Percentiles rank a stretch among this genome's conserved stretches.
Evolutionary conservation across 2,888 invertebrate species (phyloP).

Genomic region (Dynastes tityus): DNA sequence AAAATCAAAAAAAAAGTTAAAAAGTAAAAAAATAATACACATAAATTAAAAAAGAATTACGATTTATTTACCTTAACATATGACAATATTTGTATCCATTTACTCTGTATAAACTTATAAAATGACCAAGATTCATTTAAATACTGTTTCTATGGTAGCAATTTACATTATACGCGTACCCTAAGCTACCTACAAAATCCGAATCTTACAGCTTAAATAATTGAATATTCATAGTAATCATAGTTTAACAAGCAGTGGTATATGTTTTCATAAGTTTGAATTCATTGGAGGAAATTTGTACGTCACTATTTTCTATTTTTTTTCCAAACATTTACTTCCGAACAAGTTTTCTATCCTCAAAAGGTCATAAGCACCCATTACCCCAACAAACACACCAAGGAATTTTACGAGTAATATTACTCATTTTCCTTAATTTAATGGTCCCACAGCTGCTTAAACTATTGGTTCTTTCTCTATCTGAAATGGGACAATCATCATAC

Average conservation of each 20-base stretch:
- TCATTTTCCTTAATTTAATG: slow-evolving; percentile 76
- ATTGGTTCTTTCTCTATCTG: slow-evolving; percentile 79
- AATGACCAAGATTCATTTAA: slow-evolving; percentile 12
- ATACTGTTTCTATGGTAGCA: slow-evolving; percentile 21
- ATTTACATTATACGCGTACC: neutral
- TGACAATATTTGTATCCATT: slow-evolving; percentile 1
- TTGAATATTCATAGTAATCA: too few species aligned
- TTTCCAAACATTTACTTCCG: neutral
- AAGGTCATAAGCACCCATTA: slow-evolving; percentile 80
- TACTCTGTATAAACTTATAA: slow-evolving; percentile 29
- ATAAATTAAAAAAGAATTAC: neutral
- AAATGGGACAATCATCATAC: slow-evolving; percentile 68
- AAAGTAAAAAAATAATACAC: neutral
- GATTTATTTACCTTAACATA: neutral
- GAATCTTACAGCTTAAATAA: too few species aligned
- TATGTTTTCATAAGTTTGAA: too few species aligned
- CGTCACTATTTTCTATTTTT: neutral
- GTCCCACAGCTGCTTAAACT: slow-evolving; percentile 78
- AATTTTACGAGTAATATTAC: slow-evolving; percentile 78
- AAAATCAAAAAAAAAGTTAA: too few species aligned
- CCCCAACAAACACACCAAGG: slow-evolving; percentile 93
- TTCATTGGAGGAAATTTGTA: neutral
- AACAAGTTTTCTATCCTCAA: neutral
- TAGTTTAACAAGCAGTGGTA: too few species aligned
- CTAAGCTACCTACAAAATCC: too few species aligned